Percentiles rank a stretch among this genome's conserved stretches.
These are phyloP conservation scores for Eciton burchellii DNA, from an alignment of 1,140 invertebrate genomes.

Conservation along the genomic window DNA sequence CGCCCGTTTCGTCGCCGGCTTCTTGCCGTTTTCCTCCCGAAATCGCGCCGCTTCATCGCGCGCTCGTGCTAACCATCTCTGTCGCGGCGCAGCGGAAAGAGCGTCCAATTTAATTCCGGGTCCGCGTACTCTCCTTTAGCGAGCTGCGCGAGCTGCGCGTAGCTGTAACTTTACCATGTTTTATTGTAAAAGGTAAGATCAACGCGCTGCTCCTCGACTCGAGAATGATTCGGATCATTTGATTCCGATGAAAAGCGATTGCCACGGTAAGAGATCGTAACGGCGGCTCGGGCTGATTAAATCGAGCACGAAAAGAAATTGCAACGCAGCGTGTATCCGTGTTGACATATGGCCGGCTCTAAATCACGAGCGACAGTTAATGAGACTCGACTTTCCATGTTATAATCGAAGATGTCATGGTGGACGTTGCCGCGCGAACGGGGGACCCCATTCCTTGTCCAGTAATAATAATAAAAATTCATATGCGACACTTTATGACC, in stretches of 20 bases:
- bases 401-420: constrained; percentile 55
- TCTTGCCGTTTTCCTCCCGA: constrained; percentile 40
- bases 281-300: no score
- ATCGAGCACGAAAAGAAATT: no score
- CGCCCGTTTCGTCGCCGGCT: constrained; percentile 6
- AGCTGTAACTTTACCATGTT: no score
- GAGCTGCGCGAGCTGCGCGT: no score
- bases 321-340: not conserved
- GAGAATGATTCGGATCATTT: no score
- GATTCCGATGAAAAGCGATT: no score
- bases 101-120: not conserved
- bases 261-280: no score
- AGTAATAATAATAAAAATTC: constrained; percentile 74
- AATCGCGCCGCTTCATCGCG: constrained; percentile 22
- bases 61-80: not conserved
- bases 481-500: constrained; percentile 64
- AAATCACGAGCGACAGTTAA: constrained; percentile 47
- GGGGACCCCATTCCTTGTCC: constrained; percentile 48
- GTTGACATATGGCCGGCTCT: constrained; percentile 21
- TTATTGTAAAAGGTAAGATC: no score
- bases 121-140: no score
- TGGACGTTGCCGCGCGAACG: constrained; percentile 35
- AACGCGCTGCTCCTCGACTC: no score
- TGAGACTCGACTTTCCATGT: constrained; percentile 59
- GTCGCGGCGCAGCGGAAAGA: not conserved